Percentiles rank a stretch among this genome's conserved stretches.
phyloP scores from a whole-genome alignment of 37 sponge, comb jelly and placozoan genomes.

The Diacarnus erythraeanus region DNA sequence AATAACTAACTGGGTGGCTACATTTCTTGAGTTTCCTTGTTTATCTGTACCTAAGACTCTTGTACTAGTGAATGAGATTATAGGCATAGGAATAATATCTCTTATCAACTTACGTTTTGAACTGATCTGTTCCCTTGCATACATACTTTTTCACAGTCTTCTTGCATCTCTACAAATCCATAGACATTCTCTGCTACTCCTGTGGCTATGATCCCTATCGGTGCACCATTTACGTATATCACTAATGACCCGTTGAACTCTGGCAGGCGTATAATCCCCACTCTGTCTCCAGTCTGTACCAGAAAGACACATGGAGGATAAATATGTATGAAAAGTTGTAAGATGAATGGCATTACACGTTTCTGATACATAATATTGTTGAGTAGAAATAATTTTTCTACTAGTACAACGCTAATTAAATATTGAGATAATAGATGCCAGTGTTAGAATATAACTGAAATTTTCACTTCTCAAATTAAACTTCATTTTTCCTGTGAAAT shows the following conservation, averaged over 20 bases:
- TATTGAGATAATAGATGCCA: too few relatives aligned
- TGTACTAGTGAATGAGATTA: too few relatives aligned
- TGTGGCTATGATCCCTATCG: slow-evolving; percentile 37
- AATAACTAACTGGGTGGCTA: too few relatives aligned
- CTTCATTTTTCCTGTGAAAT: too few relatives aligned
- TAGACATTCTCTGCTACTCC: slow-evolving; percentile 37
- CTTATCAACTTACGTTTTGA: slow-evolving; percentile 15
- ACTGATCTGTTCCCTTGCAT: slow-evolving; percentile 1
- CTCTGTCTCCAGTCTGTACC: slow-evolving; percentile 28
- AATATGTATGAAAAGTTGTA: neutral
- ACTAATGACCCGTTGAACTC: slow-evolving; percentile 47
- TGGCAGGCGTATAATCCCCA: slow-evolving; percentile 33
- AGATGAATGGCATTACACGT: too few relatives aligned
- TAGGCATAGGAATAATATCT: too few relatives aligned
- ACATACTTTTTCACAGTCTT: slow-evolving; percentile 32
- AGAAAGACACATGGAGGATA: neutral
- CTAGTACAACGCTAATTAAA: neutral
- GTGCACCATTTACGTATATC: slow-evolving; percentile 36
- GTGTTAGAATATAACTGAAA: too few relatives aligned
- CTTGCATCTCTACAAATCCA: slow-evolving; percentile 36
- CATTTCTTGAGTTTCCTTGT: too few relatives aligned
- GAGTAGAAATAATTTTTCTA: neutral
- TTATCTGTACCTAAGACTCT: too few relatives aligned
- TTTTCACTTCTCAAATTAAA: too few relatives aligned
- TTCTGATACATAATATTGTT: neutral